A percentile compares a stretch with the other conserved stretches of the same genome.
Conservation (phyloP, 1,140 invertebrate species). For the Arion vulgaris region DNA sequence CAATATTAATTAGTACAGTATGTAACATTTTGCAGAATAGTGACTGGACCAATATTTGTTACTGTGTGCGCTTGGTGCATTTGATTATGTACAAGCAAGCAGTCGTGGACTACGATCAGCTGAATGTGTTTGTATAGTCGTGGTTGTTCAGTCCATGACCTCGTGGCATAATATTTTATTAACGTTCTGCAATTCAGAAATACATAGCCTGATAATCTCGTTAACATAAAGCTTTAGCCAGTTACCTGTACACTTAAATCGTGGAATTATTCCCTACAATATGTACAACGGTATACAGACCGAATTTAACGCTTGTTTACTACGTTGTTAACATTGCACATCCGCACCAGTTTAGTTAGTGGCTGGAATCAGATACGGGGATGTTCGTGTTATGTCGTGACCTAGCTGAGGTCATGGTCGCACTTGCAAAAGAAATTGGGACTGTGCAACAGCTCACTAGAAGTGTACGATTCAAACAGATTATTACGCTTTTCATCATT, state of each 20-base stretch:
- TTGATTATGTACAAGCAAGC: background rate
- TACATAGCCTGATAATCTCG: background rate
- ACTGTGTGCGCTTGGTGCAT: no score
- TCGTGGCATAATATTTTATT: background rate
- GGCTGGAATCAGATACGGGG: slow-evolving; percentile 9
- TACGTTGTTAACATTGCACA: background rate
- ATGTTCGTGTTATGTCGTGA: background rate
- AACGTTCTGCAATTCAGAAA: background rate
- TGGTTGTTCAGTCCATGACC: background rate
- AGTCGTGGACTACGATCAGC: background rate
- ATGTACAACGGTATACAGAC: background rate
- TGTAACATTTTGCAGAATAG: no score
- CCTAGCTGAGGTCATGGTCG: slow-evolving; percentile 3
- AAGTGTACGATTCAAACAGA: no score
- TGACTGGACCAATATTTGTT: no score
- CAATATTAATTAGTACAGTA: no score
- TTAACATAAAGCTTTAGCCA: background rate
- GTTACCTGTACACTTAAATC: background rate
- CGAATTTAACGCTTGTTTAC: background rate
- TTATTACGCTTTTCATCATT: no score
- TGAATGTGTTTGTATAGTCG: background rate
- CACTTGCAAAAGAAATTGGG: background rate
- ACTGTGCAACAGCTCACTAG: background rate
- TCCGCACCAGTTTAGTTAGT: background rate
- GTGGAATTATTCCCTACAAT: background rate